Percentiles rank a stretch among this genome's conserved stretches.
These are phyloP conservation scores for Ophion ellenae DNA, from an alignment of 2,888 invertebrate genomes.

Conservation along the genomic window DNA sequence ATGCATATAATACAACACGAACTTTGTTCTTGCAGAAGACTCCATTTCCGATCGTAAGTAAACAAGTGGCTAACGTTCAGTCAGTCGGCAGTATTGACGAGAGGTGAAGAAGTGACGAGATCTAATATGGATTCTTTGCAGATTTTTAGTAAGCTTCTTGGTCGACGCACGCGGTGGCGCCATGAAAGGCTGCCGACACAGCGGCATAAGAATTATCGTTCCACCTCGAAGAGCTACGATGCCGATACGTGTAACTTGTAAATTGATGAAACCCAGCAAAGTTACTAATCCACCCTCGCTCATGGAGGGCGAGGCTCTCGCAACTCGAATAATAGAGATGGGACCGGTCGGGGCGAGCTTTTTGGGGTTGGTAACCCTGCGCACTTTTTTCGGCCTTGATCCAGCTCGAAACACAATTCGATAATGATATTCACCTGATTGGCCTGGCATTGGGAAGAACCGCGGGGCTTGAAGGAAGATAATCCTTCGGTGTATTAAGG, in stretches of 20 bases:
- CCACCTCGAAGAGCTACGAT: slow-evolving; percentile 97
- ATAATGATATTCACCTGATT: too few species aligned
- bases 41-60: slow-evolving; percentile 82
- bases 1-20: not conserved
- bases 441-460: too few species aligned
- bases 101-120: not conserved
- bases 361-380: slow-evolving; percentile 89
- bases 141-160: slow-evolving; percentile 99
- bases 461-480: too few species aligned
- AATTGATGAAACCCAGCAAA: slow-evolving; percentile 91
- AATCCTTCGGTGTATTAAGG: too few species aligned
- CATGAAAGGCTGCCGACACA: slow-evolving; percentile 99
- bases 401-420: not conserved
- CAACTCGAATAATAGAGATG: slow-evolving; percentile 96
- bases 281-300: slow-evolving; percentile 96
- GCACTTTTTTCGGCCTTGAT: not conserved
- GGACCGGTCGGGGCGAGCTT: slow-evolving; percentile 98
- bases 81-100: not conserved
- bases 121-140: slow-evolving; percentile 77
- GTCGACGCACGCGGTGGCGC: slow-evolving; percentile 99
- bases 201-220: slow-evolving; percentile 97
- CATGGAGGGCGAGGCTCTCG: slow-evolving; percentile 99
- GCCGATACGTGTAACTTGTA: slow-evolving; percentile 98
- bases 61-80: not conserved
- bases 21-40: slow-evolving; percentile 73